Conservation (phyloP, 2,888 invertebrate genomes). For the Neoscelio sp. region DNA sequence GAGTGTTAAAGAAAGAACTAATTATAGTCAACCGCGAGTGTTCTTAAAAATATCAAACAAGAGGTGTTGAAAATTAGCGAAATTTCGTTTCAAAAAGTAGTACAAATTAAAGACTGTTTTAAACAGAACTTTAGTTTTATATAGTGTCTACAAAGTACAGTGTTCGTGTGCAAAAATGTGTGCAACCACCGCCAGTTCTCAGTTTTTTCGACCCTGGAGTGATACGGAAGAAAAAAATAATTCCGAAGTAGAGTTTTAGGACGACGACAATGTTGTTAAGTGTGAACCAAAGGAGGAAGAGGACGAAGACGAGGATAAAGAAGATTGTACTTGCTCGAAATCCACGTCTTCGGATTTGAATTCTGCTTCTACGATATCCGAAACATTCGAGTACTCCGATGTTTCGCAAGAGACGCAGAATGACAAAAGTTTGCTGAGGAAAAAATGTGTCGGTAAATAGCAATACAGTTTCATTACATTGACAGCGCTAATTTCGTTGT, state of each 20-base stretch:
- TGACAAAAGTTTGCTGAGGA: no score
- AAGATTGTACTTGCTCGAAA: no score
- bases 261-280: neutral
- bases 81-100: no score
- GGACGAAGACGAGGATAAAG: constrained; percentile 35
- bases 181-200: no score
- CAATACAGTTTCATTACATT: no score
- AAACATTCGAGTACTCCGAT: constrained; percentile 7
- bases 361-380: neutral
- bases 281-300: constrained; percentile 46
- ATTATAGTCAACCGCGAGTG: no score
- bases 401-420: neutral
- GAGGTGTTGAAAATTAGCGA: no score
- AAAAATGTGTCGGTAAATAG: no score
- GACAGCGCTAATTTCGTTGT: no score
- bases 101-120: no score
- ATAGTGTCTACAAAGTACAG: constrained; percentile 14
- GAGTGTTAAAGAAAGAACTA: no score
- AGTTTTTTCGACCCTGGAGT: constrained; percentile 77
- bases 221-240: constrained; percentile 18
- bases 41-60: no score
- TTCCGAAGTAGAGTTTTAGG: neutral
- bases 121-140: neutral
- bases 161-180: constrained; percentile 45
- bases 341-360: neutral